Percentiles rank a stretch among this genome's conserved stretches.
Conservation (phyloP, 1,140 invertebrate species). For the Cydia amplana region DNA sequence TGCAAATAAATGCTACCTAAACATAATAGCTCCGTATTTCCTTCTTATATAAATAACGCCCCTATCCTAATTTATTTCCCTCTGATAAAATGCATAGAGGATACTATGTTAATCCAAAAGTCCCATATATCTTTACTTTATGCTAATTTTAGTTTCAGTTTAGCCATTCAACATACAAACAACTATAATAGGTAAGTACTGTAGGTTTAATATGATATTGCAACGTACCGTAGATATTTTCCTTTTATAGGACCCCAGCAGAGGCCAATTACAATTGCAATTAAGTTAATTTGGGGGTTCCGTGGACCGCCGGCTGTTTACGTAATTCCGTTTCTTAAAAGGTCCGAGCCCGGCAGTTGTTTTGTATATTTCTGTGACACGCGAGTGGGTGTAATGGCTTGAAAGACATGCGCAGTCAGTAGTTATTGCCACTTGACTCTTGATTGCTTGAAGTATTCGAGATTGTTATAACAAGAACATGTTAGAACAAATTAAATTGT, state of each 20-base stretch:
- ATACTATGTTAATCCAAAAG: slow-evolving; percentile 17
- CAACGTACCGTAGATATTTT: slow-evolving; percentile 52
- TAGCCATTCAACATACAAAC: slow-evolving; percentile 17
- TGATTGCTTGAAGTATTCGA: neutral
- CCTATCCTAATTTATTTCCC: neutral
- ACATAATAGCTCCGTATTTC: neutral
- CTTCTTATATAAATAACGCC: neutral
- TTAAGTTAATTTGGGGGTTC: slow-evolving; percentile 64
- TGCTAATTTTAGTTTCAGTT: slow-evolving; percentile 20
- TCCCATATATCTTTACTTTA: slow-evolving; percentile 29
- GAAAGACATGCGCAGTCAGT: neutral
- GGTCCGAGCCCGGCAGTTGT: slow-evolving; percentile 14
- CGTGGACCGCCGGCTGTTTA: slow-evolving; percentile 41
- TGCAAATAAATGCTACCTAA: neutral
- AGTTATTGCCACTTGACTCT: slow-evolving; percentile 1
- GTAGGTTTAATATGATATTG: neutral
- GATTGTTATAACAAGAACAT: too few relatives aligned
- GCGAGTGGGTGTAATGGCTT: slow-evolving; percentile 3
- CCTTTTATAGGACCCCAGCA: slow-evolving; percentile 52
- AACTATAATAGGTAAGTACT: too few relatives aligned
- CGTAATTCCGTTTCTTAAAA: slow-evolving; percentile 46
- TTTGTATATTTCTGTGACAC: neutral
- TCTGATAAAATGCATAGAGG: slow-evolving; percentile 11
- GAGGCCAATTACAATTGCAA: slow-evolving; percentile 57
- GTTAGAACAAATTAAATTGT: too few relatives aligned